Conservation (phyloP, 2,113 vertebrate genomes). For the Leptobrachium ailaonicum region DNA sequence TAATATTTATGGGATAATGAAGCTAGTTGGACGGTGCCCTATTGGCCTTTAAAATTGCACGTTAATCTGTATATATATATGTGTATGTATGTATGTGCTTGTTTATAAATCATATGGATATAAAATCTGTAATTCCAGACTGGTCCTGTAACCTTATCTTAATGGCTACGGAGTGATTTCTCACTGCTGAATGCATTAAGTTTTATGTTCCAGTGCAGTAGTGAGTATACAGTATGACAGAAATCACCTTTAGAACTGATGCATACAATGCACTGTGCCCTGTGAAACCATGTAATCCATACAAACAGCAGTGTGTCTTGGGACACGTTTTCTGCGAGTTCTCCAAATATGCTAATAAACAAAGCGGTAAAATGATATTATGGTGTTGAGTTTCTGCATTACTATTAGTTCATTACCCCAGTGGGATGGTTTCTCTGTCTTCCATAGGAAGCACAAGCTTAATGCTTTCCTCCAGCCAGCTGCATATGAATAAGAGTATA, state of each 20-base stretch:
- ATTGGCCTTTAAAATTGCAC: too few relatives aligned
- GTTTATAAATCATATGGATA: too few relatives aligned
- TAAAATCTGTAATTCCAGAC: too few relatives aligned
- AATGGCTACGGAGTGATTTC: too few relatives aligned
- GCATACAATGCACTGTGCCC: background rate
- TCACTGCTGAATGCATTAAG: too few relatives aligned
- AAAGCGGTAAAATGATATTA: slow-evolving; percentile 58
- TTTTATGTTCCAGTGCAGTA: too few relatives aligned
- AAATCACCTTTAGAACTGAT: background rate
- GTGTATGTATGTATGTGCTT: too few relatives aligned
- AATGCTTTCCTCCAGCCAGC: slow-evolving; percentile 45
- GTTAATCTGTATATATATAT: too few relatives aligned
- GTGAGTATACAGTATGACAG: too few relatives aligned
- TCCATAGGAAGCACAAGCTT: slow-evolving; percentile 49
- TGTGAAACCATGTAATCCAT: background rate
- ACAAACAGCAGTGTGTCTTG: slow-evolving; percentile 16
- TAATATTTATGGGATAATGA: too few relatives aligned
- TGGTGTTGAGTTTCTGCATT: slow-evolving; percentile 58
- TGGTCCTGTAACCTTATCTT: too few relatives aligned
- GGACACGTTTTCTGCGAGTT: slow-evolving; percentile 18
- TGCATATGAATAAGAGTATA: slow-evolving; percentile 44
- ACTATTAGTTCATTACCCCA: slow-evolving; percentile 51
- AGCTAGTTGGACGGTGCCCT: too few relatives aligned
- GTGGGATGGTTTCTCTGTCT: slow-evolving; percentile 49
- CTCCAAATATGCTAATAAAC: slow-evolving; percentile 50